Base-by-base conservation (phyloP, 2,113 vertebrate species). In the Elaphurus davidianus region DNA sequence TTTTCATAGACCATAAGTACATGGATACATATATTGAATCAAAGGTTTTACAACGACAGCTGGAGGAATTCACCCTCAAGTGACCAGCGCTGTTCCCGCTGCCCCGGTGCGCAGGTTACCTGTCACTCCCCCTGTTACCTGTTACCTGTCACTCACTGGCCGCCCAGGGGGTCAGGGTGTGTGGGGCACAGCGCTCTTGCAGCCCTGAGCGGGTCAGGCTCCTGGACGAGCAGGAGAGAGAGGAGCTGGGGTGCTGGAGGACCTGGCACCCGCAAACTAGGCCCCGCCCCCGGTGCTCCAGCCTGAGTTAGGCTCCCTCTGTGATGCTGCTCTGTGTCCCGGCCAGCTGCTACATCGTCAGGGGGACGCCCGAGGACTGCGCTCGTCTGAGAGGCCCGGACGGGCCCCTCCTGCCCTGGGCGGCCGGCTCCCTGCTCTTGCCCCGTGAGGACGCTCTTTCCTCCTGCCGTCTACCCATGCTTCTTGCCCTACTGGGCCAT, bases 231-330 rank as follows among this genome's bases (percentile, higher is more conserved):
- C 17, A 47, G 90, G 16, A 45, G 57, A 67, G 11, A 59, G 33
- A 84, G 40, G 57, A 55, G 19, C 47, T 19, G 43, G 19, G 33
- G 16, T 12, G 7, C 21, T 0, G 1, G 7, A 62, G 52, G 30
- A 25, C 19, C 43, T 0, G 16, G 25, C 13, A 16, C 21, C 28
- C 25, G 67, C 36, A 5, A 6, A 6, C 59, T 13, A 50, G 79
- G 86, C 59, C 54, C 57, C 33, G 13, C 9, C 47, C 67, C 50
- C 3, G 11, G 85, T 3, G 6, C 5, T 12, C 55, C 6, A 1
- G 64, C 74, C 86, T 27, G 89, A 78, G 36, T 67, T 47, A 62
- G 88, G 54, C 88, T 57, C 79, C 96, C 91, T 97, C 95, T 97
- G 87, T 93, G 97, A 97, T 93, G 97, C 33, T 33, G 15, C 76